phyloP scores from a whole-genome alignment of 2,113 vertebrate genomes.

The Scortum barcoo region DNA sequence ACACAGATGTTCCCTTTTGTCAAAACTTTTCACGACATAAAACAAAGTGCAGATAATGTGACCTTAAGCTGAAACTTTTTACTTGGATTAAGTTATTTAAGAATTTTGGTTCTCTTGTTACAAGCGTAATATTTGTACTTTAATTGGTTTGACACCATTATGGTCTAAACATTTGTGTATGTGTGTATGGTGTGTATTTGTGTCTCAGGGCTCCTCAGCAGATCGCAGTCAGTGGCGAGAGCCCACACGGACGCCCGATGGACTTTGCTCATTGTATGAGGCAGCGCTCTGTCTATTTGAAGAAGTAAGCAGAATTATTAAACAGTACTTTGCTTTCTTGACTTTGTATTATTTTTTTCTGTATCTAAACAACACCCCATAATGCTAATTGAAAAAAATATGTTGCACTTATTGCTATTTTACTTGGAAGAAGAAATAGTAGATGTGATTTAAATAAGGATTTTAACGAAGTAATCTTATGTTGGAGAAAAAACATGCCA shows the following conservation, averaged over 20 bases:
- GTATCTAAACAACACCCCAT: background rate
- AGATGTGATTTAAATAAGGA: background rate
- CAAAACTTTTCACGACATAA: background rate
- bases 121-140: background rate
- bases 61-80: no score
- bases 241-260: conserved; percentile 92
- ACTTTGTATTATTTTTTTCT: background rate
- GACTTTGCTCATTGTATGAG: conserved; percentile 94
- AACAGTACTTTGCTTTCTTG: background rate
- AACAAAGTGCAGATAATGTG: background rate
- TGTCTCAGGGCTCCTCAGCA: conserved; percentile 91
- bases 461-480: background rate
- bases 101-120: background rate
- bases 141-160: background rate
- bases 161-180: background rate
- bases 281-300: conserved; percentile 95
- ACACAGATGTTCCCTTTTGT: background rate
- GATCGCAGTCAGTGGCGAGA: conserved; percentile 98
- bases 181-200: background rate
- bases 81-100: no score
- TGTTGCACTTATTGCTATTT: background rate
- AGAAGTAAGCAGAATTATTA: conserved; percentile 87
- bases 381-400: background rate
- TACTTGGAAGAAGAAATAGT: background rate
- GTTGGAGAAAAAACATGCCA: background rate